Percentiles rank a stretch among this genome's conserved stretches.
Conservation (phyloP, 37 sponge, comb jelly and placozoan genomes). For the Hormiphora californensis region DNA sequence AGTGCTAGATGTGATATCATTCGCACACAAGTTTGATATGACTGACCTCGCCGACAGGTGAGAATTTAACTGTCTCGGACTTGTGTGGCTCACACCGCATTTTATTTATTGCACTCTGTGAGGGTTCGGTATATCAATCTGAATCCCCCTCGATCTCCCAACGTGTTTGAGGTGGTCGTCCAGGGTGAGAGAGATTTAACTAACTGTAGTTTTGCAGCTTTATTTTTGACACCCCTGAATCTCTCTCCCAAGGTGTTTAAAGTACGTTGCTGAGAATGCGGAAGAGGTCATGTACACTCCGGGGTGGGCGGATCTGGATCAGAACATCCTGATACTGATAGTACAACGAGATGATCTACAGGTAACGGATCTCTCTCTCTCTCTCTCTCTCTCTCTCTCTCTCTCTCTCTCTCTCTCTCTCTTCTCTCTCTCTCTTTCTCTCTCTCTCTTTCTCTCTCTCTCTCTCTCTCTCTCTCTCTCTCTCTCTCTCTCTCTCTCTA, state of each 20-base stretch:
- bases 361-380: background rate
- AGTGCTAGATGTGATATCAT: slow-evolving; percentile 21
- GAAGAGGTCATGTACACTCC: slow-evolving; percentile 49
- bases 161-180: too few species aligned
- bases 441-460: background rate
- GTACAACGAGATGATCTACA: slow-evolving; percentile 37
- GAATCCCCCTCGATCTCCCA: too few species aligned
- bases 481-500: background rate
- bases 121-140: too few species aligned
- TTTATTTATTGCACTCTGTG: too few species aligned
- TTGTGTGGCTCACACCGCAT: too few species aligned
- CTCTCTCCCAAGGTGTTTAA: slow-evolving; percentile 30
- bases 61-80: too few species aligned
- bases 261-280: slow-evolving; percentile 46
- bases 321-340: slow-evolving; percentile 41
- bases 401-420: background rate
- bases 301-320: slow-evolving; percentile 32
- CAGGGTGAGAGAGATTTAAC: too few species aligned
- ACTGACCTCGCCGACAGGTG: slow-evolving; percentile 40
- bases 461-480: background rate
- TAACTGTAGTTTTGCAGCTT: too few species aligned
- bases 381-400: background rate
- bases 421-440: background rate
- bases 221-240: too few species aligned
- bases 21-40: slow-evolving; percentile 30